Conservation (phyloP, 2,888 invertebrate genomes). For the Tineola bisselliella region DNA sequence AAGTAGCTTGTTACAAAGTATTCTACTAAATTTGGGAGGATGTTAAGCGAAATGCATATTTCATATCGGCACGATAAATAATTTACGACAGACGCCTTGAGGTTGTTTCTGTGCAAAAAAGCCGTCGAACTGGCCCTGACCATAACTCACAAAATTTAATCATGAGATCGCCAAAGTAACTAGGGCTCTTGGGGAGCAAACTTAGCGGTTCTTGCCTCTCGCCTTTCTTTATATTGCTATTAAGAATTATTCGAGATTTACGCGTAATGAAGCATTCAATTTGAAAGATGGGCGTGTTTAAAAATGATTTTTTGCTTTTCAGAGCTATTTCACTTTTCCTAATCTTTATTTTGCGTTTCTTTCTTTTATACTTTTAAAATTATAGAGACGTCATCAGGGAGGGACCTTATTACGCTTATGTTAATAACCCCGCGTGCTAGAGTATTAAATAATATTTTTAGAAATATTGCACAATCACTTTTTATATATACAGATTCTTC, state of each 20-base stretch:
- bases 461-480: no score
- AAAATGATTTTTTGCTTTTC: background rate
- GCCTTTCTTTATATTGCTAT: constrained; percentile 1
- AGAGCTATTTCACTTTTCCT: no score
- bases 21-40: background rate
- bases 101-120: constrained; percentile 29
- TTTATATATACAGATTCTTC: no score
- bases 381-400: no score
- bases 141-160: constrained; percentile 55
- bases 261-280: constrained; percentile 3
- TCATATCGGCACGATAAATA: constrained; percentile 43
- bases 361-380: no score
- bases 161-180: constrained; percentile 22
- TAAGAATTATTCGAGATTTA: background rate
- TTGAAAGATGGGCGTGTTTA: background rate
- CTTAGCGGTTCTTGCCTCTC: background rate
- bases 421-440: no score
- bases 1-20: background rate
- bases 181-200: background rate
- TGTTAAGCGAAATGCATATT: constrained; percentile 34
- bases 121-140: constrained; percentile 35
- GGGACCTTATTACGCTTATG: no score
- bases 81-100: constrained; percentile 28
- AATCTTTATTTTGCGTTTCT: no score
- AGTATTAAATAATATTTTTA: no score